These are phyloP conservation scores for Merops nubicus DNA, from an alignment of 2,113 vertebrate species.

Conservation along the genomic window DNA sequence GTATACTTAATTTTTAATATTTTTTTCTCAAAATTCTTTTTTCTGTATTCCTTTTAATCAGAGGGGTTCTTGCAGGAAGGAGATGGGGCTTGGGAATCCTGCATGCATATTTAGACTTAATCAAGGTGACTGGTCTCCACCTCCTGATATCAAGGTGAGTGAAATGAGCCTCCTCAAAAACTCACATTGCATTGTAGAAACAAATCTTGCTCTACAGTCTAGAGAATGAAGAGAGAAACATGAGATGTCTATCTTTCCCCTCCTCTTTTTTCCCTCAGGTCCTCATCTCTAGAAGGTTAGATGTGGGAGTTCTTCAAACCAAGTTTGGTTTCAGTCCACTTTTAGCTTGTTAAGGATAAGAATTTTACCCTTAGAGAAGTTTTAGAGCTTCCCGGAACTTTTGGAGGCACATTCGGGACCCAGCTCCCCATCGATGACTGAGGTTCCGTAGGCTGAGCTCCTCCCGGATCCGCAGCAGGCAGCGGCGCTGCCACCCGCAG, in stretches of 20 bases:
- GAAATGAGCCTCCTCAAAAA: neutral
- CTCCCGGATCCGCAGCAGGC: neutral
- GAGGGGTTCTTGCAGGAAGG: neutral
- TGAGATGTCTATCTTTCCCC: neutral
- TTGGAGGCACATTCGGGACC: neutral
- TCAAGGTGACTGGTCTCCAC: neutral
- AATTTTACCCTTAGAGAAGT: neutral
- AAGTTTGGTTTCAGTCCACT: neutral
- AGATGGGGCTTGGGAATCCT: neutral
- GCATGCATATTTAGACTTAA: neutral
- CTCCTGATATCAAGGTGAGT: neutral
- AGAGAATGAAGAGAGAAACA: neutral
- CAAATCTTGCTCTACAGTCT: neutral
- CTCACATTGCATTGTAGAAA: neutral
- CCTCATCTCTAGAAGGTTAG: neutral
- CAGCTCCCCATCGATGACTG: neutral
- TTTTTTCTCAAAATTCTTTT: neutral
- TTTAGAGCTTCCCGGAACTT: neutral
- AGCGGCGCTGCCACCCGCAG: too few species aligned
- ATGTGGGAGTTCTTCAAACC: rapidly evolving
- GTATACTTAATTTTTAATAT: neutral
- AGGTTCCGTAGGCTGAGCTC: neutral
- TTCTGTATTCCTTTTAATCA: neutral
- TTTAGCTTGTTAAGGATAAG: neutral
- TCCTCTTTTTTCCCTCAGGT: neutral